Evolutionary conservation across 2,888 invertebrate genomes (phyloP).

Genomic region (Dicyrtomina minuta): DNA sequence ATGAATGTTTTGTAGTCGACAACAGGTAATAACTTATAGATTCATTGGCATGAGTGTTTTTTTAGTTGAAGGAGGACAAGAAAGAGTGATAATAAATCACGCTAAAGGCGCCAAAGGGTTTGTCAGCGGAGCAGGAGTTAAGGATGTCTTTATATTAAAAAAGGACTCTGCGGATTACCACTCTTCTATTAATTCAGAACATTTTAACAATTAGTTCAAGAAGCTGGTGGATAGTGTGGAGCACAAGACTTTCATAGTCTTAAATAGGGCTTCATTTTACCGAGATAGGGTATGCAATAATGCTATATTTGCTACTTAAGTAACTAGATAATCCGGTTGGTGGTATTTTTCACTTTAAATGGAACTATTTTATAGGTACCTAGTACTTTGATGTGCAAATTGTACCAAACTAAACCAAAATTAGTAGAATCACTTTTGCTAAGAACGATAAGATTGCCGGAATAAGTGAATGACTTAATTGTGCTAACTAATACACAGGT

Average conservation of each 20-base stretch:
- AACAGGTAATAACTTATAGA: too few relatives aligned
- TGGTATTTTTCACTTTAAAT: too few relatives aligned
- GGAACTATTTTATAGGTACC: not conserved
- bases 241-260: constrained; percentile 17
- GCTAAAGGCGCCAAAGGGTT: not conserved
- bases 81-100: not conserved
- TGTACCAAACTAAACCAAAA: not conserved
- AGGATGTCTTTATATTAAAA: not conserved
- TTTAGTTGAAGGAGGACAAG: not conserved
- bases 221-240: constrained; percentile 14
- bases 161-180: not conserved
- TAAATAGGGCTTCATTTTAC: constrained; percentile 30
- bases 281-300: constrained; percentile 4
- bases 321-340: too few relatives aligned
- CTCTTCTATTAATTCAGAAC: not conserved
- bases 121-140: not conserved
- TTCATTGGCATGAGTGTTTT: not conserved
- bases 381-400: too few relatives aligned
- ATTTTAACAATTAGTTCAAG: not conserved
- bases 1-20: too few relatives aligned
- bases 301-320: not conserved
- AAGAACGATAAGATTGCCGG: not conserved
- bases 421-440: not conserved
- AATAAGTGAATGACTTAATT: not conserved
- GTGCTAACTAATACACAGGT: too few relatives aligned